Evolutionary conservation across 1,140 invertebrate species (phyloP), one percentile per base, ranked within the genome.

Genomic region (Pseudomyrmex gracilis): DNA sequence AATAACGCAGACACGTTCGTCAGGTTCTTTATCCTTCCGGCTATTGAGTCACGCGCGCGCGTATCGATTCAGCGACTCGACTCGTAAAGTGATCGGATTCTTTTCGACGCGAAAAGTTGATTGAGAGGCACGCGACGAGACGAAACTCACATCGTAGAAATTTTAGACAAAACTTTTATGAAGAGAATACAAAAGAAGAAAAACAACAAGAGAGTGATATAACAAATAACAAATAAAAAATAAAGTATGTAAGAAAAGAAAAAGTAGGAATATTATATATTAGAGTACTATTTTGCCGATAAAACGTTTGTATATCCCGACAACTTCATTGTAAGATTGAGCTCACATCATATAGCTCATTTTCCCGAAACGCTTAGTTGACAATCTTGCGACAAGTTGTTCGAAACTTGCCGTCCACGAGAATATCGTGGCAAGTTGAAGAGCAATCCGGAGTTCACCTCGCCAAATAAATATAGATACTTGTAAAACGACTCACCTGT

Each of bases 401-500:
- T 58, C 7, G 53, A 1, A 70, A 80, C 15, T 64, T 55, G 47
- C 45, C n/a, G 13, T 34, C 60, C 51, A 24, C 45, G n/a, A 20
- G 22, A 53, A 67, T 15, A 66, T 43, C 17, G 20, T 17, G 64
- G 47, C 9, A 67, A 66, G 43, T 60, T 58, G 43, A 34, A 60
- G 1, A 49, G 49, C 53, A 20, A 73, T 74, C 13, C 24, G 4
- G 2, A 80, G 12, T 34, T 70, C 15, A 34, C 45, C 1, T 17
- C n/a, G 60, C 1, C n/a, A 9, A 57, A 15, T 47, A n/a, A n/a
- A 15, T 58, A 70, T 24, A 58, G 17, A n/a, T 17, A 66, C 20
- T 12, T 2, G 7, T 22, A 4, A 60, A 68, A 20, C 1, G 10
- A 83, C 90, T 91, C 55, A 94, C 94, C 93, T 91, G 64, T 94